Conservation (phyloP, 1,140 invertebrate species). For the Antheraea mylitta region DNA sequence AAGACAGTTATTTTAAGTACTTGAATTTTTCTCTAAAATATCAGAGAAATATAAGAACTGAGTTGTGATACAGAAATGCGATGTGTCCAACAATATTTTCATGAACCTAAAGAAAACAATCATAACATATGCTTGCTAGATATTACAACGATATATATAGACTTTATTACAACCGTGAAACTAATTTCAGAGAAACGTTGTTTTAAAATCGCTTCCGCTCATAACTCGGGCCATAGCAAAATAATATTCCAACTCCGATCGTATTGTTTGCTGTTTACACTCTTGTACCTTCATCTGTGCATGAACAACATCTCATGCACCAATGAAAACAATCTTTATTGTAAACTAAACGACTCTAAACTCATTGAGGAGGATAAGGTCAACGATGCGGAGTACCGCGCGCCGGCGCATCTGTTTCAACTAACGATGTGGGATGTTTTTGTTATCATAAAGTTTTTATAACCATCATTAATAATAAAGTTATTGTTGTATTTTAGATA, state of each 20-base stretch:
- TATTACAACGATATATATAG: no score
- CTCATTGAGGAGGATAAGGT: background rate
- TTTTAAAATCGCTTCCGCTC: background rate
- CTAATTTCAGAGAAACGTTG: background rate
- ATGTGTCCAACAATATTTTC: no score
- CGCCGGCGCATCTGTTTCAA: background rate
- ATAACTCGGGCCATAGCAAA: slow-evolving; percentile 18
- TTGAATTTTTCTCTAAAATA: no score
- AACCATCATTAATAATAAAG: background rate
- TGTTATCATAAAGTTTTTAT: background rate
- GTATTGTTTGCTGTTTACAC: slow-evolving; percentile 8
- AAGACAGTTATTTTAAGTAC: no score
- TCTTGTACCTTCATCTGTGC: slow-evolving; percentile 13
- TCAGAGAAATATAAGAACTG: no score
- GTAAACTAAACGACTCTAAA: slow-evolving; percentile 28
- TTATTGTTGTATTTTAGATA: background rate
- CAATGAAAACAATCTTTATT: slow-evolving; percentile 37
- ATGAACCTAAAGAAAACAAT: no score
- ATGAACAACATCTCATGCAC: slow-evolving; percentile 6
- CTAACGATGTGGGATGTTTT: background rate
- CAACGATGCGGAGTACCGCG: no score
- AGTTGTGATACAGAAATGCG: no score
- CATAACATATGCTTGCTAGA: no score
- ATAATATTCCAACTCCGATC: slow-evolving; percentile 12
- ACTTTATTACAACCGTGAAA: no score